Evolutionary conservation across 2,113 vertebrate genomes (phyloP), one percentile per base, ranked within the genome.

Genomic region (Aegypius monachus): DNA sequence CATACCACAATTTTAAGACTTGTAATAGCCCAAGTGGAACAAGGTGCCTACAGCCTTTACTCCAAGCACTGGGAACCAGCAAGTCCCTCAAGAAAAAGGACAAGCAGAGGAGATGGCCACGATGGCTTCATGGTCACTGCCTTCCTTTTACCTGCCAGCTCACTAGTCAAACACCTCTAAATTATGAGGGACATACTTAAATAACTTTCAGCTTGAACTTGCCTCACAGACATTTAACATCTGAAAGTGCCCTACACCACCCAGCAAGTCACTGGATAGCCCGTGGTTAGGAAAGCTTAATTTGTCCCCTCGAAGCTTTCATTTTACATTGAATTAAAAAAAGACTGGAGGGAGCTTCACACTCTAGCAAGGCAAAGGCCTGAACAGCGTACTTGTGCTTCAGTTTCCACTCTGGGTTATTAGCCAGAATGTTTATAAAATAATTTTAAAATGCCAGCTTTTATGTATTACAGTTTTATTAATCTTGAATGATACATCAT

Each of bases 381-480:
- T 55, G 27, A 85, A 32, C 16, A 67, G 29, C 22, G 1, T 18
- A 79, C 78, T 70, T 91, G 61, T 11, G 3, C 31, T 47, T 42
- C 52, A 21, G n/a, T 43, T 89, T 66, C 50, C 31, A 78, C 50
- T 61, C 50, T 13, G 42, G n/a, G 29, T 93, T 92, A 67, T 63
- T 61, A 85, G 68, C 73, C 84, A 93, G 90, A 7, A 43, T 94
- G 84, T 90, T 95, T 87, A 72, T 47, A 95, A 93, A 95, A 91
- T 43, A 43, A 81, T 61, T 96, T 56, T 56, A 7, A 93, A 92
- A 95, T 45, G 83, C 61, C 90, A 94, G 80, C 72, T 92, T 96
- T 97, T 89, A 84, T 72, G 77, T 71, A 84, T 95, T 92, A 84
- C 48, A 27, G 48, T 89, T 91, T 95, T 95, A 89, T 89, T 89